These are phyloP conservation scores for Rhinophrynus dorsalis DNA, from an alignment of 2,797 vertebrate species.

Conservation along the genomic window DNA sequence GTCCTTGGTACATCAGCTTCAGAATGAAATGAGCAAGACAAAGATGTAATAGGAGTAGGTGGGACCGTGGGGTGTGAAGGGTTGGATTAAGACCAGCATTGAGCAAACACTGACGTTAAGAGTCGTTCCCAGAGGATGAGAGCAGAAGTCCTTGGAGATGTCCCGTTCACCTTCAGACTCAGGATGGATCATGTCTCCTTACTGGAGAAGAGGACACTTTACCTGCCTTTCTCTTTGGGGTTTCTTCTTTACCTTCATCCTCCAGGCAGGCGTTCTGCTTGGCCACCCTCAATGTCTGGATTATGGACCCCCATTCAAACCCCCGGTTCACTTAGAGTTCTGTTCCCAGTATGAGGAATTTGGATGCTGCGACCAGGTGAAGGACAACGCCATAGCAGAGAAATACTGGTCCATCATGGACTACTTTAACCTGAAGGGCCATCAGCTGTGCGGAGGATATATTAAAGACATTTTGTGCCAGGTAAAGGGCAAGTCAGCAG, in stretches of 20 bases:
- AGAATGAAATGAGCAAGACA: too few relatives aligned
- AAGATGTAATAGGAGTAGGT: too few relatives aligned
- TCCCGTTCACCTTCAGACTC: slow-evolving; percentile 8
- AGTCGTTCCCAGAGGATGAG: slow-evolving; percentile 60
- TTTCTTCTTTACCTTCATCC: slow-evolving; percentile 41
- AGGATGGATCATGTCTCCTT: slow-evolving; percentile 5
- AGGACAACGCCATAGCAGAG: slow-evolving; percentile 72
- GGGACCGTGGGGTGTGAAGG: not conserved
- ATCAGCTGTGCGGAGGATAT: slow-evolving; percentile 66
- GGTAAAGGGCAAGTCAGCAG: too few relatives aligned
- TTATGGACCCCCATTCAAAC: slow-evolving; percentile 77
- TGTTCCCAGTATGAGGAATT: slow-evolving; percentile 77
- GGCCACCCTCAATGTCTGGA: slow-evolving; percentile 84
- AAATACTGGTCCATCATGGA: slow-evolving; percentile 77
- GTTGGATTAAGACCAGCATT: not conserved
- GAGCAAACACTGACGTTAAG: slow-evolving; percentile 51
- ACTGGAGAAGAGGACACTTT: not conserved
- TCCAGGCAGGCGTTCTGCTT: slow-evolving; percentile 50
- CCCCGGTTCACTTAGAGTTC: slow-evolving; percentile 73
- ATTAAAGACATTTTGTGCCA: slow-evolving; percentile 84
- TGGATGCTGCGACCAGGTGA: slow-evolving; percentile 79
- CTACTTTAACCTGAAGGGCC: slow-evolving; percentile 59
- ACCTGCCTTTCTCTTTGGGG: not conserved
- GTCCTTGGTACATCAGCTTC: too few relatives aligned
- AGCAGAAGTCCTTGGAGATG: slow-evolving; percentile 21